Evolutionary conservation across 2,888 invertebrate species (phyloP), one percentile per base, ranked within the genome.

Genomic region (Nemotelus nigrinus): DNA sequence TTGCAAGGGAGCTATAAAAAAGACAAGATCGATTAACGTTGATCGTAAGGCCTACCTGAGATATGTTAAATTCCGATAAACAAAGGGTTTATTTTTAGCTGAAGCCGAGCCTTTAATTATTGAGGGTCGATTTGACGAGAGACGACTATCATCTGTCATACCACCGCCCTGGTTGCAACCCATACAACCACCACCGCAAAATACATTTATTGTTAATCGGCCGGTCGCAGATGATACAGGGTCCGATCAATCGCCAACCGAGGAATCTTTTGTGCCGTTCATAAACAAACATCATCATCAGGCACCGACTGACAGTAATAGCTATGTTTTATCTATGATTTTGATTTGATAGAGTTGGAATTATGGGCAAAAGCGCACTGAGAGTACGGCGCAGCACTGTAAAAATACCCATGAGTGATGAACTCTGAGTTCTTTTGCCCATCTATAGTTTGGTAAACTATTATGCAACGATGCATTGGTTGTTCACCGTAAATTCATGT

Each of bases 21-120:
- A 97, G 85, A 97, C 97, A 0, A 89, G 97, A 81, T 96, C 97
- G 8, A 98, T 98, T 80, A 96, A 96, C 84, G 93, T 96, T 5
- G 96, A 95, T 86, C 92, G 95, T 95, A 87, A 90, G 93, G 91
- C 10, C 25, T 25, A 25, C 25, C 25, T 57, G 53, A 7, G 53
- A 53, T 53, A 10, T 10, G 53, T 53, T 53, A 7, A 53, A 7
- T 53, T 53, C 53, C 6, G 53, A 7, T 53, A 53, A 10, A 53
- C 53, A 7, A 10, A 53, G 6, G 6, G 6, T 72, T 76, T 41
- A 53, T 64, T 80, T 79, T 78, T 76, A 76, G 60, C 85, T 87
- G 68, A 82, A 94, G 94, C 94, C 79, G 94, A 94, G 82, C 94
- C 92, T 39, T 87, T 94, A 79, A 94, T 94, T 53, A 94, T 94